Base-by-base conservation (phyloP, 1,140 invertebrate species). In the Calycopis cecrops region DNA sequence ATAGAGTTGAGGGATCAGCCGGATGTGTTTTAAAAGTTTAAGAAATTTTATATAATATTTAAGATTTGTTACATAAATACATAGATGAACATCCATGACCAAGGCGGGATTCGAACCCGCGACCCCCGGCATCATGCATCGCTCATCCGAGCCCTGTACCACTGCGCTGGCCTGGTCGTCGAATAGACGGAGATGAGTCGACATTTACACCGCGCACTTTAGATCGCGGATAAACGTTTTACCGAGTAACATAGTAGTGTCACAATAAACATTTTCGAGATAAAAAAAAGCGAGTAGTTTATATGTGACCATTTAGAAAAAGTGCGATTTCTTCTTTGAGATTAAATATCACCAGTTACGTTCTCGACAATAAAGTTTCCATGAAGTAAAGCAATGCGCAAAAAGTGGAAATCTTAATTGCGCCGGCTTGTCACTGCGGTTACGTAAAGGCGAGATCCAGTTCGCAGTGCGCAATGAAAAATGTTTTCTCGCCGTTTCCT, bases 401-500 rank as follows among this genome's bases (percentile, higher is more conserved):
- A 87, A 85, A 85, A 84, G 82, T 84, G 78, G 76, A 82, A 87
- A 81, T 79, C 77, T 87, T 85, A 87, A 87, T 85, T 85, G 81
- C 79, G 50, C 69, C 52, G 73, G 74, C 78, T 75, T 78, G 81
- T 74, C 75, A 70, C 66, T 67, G 70, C 68, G 69, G 77, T 87
- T 85, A 85, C 74, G 82, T 84, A 85, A 84, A 85, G 69, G 67
- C 65, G 69, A 79, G 67, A 81, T 84, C 81, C 73, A 85, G 81
- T 84, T 79, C 63, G 56, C 59, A 67, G 67, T 69, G 65, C 62
- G 72, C 61, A 71, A 76, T 82, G 76, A 84, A 87, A 86, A 85
- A 83, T 62, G 67, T 85, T 85, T 85, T 87, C 84, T 84, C 77
- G 80, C 57, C 66, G 78, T 81, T 87, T 87, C 80, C 81, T 81